Evolutionary conservation across 2,888 invertebrate species (phyloP), one percentile per base, ranked within the genome.

Genomic region (Argyresthia albistria): DNA sequence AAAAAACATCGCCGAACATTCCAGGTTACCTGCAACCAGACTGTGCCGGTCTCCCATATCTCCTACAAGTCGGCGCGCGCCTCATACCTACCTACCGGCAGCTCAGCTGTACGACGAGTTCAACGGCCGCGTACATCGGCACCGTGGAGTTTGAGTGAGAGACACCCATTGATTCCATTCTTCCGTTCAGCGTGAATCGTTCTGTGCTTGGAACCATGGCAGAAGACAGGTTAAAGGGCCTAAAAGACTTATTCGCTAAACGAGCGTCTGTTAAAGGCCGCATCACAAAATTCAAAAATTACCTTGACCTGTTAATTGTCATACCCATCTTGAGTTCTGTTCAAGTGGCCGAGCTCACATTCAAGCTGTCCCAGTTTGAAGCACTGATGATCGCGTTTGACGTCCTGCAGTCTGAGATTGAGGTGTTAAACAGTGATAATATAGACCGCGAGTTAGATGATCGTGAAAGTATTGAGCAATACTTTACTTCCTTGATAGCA

Each of bases 331-430:
- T 39, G 39, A 39, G 11, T n/a, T 39, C 39, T 39, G n/a, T 39
- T 4, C 39, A 39, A n/a, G 8, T 39, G 3, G 8, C 8, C 8
- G 39, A 39, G 39, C n/a, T 39, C n/a, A 11, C 39, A 10, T 11
- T 39, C n/a, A 10, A n/a, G 3, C 39, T 39, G n/a, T 11, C 10
- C 39, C 10, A 39, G 39, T 11, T 39, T n/a, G 39, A 39, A n/a
- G 39, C n/a, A 55, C 62, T n/a, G 63, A 65, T 42, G 58, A 59
- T 25, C 25, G 6, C 25, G 25, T 25, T 4, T 25, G 25, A 25
- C 25, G 25, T 4, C 25, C 25, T 25, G 25, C 25, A 25, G 25
- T 25, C 25, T 25, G 3, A 25, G 25, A 25, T 25, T 25, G 25
- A 25, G 25, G 25, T 2, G 25, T 25, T 25, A 6, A 25, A 25